Conservation (phyloP, 2,113 vertebrate species). For the Scolopax mira region DNA sequence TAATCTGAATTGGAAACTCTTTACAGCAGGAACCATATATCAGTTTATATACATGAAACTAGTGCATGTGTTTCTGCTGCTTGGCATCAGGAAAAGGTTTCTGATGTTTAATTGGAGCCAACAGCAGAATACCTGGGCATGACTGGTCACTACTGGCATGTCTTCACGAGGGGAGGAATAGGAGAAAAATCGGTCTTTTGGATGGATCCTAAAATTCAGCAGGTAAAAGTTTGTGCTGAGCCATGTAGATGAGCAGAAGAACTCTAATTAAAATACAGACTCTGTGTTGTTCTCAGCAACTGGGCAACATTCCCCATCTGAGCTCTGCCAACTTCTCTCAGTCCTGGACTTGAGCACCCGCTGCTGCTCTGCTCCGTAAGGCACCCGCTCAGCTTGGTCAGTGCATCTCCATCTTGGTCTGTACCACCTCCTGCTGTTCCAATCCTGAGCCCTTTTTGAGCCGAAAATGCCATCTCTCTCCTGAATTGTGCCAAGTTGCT, state of each 20-base stretch:
- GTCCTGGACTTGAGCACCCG: not conserved
- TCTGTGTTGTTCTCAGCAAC: constrained; percentile 8
- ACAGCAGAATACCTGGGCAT: fast-evolving
- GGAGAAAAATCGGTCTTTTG: not conserved
- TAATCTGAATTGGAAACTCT: not conserved
- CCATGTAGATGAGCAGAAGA: constrained; percentile 19
- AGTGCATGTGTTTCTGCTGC: not conserved
- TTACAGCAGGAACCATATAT: not conserved
- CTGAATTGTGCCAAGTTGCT: constrained; percentile 50
- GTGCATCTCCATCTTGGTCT: not conserved
- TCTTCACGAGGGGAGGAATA: not conserved
- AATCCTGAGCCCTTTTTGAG: not conserved
- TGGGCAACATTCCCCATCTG: constrained; percentile 9
- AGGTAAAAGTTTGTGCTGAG: not conserved
- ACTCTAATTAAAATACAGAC: constrained; percentile 29
- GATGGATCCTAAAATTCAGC: not conserved
- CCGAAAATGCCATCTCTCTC: constrained; percentile 6
- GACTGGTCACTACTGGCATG: not conserved
- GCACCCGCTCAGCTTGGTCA: constrained; percentile 14
- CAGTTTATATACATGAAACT: not conserved
- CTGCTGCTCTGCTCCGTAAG: not conserved
- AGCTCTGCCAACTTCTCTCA: constrained; percentile 32
- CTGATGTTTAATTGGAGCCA: not conserved
- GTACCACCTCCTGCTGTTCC: constrained; percentile 8
- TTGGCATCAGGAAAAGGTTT: not conserved